A percentile compares a stretch with the other conserved stretches of the same genome.
Conservation (phyloP, 1,140 invertebrate species). For the Vollenhovia emeryi region DNA sequence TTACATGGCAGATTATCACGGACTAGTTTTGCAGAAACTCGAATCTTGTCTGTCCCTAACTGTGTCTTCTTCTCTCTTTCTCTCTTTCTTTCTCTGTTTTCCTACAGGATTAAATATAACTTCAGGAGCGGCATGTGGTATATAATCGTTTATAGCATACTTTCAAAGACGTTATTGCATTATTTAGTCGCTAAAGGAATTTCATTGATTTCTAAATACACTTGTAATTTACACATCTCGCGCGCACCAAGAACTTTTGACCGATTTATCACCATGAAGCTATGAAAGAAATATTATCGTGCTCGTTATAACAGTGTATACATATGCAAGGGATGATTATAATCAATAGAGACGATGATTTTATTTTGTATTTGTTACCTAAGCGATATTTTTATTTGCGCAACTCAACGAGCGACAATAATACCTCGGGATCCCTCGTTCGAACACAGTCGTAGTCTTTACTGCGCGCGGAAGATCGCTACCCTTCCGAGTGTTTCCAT, state of each 20-base stretch:
- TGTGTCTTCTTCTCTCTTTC: background rate
- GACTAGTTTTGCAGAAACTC: slow-evolving; percentile 72
- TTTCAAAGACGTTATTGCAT: slow-evolving; percentile 73
- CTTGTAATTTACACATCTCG: slow-evolving; percentile 68
- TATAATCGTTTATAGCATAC: slow-evolving; percentile 68
- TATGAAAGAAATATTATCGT: slow-evolving; percentile 40
- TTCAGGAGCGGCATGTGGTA: slow-evolving; percentile 61
- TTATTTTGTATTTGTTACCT: slow-evolving; percentile 32
- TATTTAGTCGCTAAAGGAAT: slow-evolving; percentile 67
- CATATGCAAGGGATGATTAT: slow-evolving; percentile 28
- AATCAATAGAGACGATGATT: slow-evolving; percentile 41
- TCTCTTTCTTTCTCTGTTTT: background rate
- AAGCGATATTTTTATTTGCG: slow-evolving; percentile 48
- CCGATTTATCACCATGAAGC: background rate
- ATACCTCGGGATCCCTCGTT: slow-evolving; percentile 28
- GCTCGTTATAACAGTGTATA: slow-evolving; percentile 42
- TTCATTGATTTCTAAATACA: slow-evolving; percentile 65
- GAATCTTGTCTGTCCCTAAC: slow-evolving; percentile 50
- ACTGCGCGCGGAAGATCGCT: slow-evolving; percentile 28
- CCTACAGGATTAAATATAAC: slow-evolving; percentile 57
- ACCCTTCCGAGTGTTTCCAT: slow-evolving; percentile 18
- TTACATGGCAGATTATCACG: slow-evolving; percentile 76
- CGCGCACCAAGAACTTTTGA: slow-evolving; percentile 35
- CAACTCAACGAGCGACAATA: slow-evolving; percentile 38
- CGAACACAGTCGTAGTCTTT: slow-evolving; percentile 58